Conservation (phyloP, 1,140 invertebrate species). For the Oncopeltus fasciatus region DNA sequence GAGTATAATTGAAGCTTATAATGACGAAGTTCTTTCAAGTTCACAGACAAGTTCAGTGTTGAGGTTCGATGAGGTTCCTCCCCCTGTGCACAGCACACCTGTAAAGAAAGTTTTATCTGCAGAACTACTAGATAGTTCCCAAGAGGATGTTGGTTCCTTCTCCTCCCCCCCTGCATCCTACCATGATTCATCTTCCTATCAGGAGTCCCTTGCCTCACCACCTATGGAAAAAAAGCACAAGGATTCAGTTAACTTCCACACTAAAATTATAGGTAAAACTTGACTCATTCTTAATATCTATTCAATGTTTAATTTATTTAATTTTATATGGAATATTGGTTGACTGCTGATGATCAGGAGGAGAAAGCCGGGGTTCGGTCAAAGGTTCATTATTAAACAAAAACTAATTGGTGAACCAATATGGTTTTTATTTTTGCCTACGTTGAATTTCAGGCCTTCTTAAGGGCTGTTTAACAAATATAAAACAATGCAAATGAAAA, state of each 20-base stretch:
- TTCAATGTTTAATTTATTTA: no score
- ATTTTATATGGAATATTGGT: no score
- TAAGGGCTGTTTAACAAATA: no score
- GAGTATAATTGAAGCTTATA: neutral
- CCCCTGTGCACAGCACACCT: neutral
- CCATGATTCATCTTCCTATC: neutral
- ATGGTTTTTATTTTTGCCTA: no score
- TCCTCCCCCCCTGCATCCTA: neutral
- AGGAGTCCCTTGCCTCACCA: constrained; percentile 1
- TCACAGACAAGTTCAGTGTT: neutral
- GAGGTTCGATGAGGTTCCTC: neutral
- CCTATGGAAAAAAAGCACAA: constrained; percentile 18
- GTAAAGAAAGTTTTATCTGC: neutral
- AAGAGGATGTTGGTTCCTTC: neutral
- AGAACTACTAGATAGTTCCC: neutral
- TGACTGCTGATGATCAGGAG: no score
- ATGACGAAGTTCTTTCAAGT: neutral
- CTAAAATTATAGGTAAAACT: constrained; percentile 18
- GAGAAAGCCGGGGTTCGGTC: no score
- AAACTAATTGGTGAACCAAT: no score
- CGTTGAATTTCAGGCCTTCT: no score
- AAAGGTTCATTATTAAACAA: no score
- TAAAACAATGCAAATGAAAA: no score
- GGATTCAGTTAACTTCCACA: constrained; percentile 17
- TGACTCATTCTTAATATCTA: no score